Evolutionary conservation across 2,888 invertebrate species (phyloP).

Genomic region (Dorcus parallelipipedus): DNA sequence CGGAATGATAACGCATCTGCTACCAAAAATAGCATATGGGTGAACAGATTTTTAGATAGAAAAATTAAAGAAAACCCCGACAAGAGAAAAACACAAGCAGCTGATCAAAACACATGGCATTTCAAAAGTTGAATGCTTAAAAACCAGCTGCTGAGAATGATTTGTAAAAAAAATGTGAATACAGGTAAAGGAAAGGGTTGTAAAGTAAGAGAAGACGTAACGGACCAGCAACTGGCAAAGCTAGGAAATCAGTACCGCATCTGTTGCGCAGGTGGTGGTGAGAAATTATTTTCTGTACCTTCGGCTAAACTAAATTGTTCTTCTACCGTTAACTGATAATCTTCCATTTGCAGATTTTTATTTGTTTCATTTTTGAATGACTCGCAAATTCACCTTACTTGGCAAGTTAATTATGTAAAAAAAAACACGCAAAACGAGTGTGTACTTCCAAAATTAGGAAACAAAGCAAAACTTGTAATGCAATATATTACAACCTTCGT

Average conservation of each 20-base stretch:
- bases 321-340: too few species aligned
- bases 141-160: conserved; percentile 45
- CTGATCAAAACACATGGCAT: conserved; percentile 46
- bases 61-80: conserved; percentile 10
- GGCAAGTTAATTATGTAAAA: too few species aligned
- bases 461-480: too few species aligned
- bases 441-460: too few species aligned
- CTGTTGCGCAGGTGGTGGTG: conserved; percentile 46
- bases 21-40: too few species aligned
- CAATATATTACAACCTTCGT: too few species aligned
- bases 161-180: conserved; percentile 43
- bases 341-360: too few species aligned
- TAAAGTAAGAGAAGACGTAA: conserved; percentile 39
- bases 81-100: conserved; percentile 36
- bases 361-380: too few species aligned
- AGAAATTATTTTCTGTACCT: conserved; percentile 2
- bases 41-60: conserved; percentile 9
- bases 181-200: conserved; percentile 44
- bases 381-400: too few species aligned
- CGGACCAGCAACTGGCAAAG: conserved; percentile 43
- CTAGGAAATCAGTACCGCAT: conserved; percentile 45
- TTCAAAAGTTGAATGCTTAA: conserved; percentile 40
- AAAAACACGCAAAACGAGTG: too few species aligned
- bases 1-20: too few species aligned
- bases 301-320: too few species aligned